phyloP scores from a whole-genome alignment of 2,888 invertebrate species.

The Podotricha telesiphe region DNA sequence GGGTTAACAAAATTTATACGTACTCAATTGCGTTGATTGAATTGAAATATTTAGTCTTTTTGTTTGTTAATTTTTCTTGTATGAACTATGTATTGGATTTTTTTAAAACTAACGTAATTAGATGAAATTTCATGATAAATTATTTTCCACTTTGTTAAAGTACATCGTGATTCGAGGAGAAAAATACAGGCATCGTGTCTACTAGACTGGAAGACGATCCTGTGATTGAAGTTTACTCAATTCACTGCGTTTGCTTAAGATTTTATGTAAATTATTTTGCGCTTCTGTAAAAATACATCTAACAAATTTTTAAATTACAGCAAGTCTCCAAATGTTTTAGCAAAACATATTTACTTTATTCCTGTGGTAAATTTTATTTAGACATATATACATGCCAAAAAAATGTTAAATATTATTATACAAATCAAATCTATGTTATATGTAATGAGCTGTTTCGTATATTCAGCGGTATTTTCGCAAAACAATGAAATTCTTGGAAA shows the following conservation, averaged over 20 bases:
- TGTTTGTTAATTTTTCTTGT: neutral
- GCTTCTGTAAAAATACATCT: slow-evolving; percentile 44
- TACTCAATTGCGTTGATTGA: too few relatives aligned
- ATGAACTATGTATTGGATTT: neutral
- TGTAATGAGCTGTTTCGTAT: too few relatives aligned
- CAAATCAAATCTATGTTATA: neutral
- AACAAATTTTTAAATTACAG: slow-evolving; percentile 31
- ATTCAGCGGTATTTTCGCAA: too few relatives aligned
- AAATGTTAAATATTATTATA: too few relatives aligned
- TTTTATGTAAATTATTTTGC: slow-evolving; percentile 69
- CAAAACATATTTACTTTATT: slow-evolving; percentile 20
- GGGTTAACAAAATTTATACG: neutral
- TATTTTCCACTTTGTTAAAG: slow-evolving; percentile 44
- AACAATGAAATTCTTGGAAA: too few relatives aligned
- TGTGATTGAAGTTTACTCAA: slow-evolving; percentile 72
- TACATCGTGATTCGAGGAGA: slow-evolving; percentile 41
- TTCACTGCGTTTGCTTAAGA: slow-evolving; percentile 67
- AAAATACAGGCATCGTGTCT: slow-evolving; percentile 46
- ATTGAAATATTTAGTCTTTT: too few relatives aligned
- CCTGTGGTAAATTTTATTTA: neutral
- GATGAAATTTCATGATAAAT: slow-evolving; percentile 39
- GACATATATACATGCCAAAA: too few relatives aligned
- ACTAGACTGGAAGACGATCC: slow-evolving; percentile 55
- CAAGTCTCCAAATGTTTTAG: slow-evolving; percentile 23
- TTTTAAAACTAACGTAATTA: slow-evolving; percentile 27